Base-by-base conservation (phyloP, 2,888 invertebrate species). In the Leptopilina syphax region DNA sequence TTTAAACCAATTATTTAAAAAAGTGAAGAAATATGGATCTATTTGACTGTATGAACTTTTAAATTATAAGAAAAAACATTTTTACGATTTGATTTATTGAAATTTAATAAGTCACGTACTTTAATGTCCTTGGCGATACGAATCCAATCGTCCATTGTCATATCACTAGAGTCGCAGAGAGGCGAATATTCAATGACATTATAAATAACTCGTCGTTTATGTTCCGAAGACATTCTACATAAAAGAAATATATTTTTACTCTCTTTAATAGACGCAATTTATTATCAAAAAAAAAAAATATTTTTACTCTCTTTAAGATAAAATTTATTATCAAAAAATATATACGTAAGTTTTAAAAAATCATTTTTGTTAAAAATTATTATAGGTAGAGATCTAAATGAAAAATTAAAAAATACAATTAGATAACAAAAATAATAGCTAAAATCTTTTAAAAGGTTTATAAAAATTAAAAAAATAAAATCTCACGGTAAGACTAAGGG, bases 161-260 rank as follows among this genome's bases (percentile, higher is more conserved):
- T 98, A 90, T 99, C 97, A 80, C 97, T 96, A 0, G 98, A 98
- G 91, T 99, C 99, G 85, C 98, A 93, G 0, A 99, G 93, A 0
- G 96, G 96, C 44, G 95, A 94, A 90, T 98, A 99, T 91, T 99
- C 99, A 65, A 94, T 92, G 65, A 98, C 95, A 83, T 94, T 94
- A 90, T 98, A 98, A 44, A 96, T 92, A 66, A 97, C 94, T 44
- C 96, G 93, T 79, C 93, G 89, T 65, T 87, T 89, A 66, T 94
- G 92, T 10, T 82, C 84, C 12, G 83, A 86, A 1, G 86, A 85
- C 67, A 88, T 70, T 78, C 91, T 91, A 41, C 6, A 41, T 13
- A 66, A 44, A 7, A 13, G 9, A 10, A 65, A 65, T 8, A 10
- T 9, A 9, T 47, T 12, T 44, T 8, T 8, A 44, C 44, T 44